phyloP scores from a whole-genome alignment of 2,797 vertebrate genomes.

The Xiphorhynchus erythropygius region DNA sequence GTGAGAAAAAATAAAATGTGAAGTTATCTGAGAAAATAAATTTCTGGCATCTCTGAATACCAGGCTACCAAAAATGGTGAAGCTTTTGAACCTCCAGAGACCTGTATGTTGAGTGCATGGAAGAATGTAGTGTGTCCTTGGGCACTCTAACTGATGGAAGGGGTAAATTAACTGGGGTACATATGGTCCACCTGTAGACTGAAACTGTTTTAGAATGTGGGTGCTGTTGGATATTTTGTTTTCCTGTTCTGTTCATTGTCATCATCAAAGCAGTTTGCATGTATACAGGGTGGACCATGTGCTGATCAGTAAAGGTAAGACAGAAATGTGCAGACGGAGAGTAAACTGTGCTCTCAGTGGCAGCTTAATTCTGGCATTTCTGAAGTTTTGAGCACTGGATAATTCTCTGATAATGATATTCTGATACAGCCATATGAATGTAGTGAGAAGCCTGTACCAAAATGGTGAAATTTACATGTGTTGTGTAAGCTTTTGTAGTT shows the following conservation, averaged over 20 bases:
- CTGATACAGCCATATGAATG: background rate
- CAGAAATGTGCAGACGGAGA: background rate
- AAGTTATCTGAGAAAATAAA: background rate
- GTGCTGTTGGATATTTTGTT: background rate
- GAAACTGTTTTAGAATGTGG: background rate
- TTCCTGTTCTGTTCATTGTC: background rate
- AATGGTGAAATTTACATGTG: accelerated
- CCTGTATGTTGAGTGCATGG: background rate
- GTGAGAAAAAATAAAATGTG: background rate
- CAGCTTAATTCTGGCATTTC: background rate
- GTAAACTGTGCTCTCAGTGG: background rate
- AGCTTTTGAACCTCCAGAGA: background rate
- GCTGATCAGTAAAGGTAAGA: background rate
- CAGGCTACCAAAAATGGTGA: background rate
- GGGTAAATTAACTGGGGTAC: background rate
- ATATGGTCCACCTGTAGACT: background rate
- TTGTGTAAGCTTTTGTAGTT: background rate
- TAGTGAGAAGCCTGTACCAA: background rate
- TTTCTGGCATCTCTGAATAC: background rate
- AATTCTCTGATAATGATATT: background rate
- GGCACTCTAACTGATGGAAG: background rate
- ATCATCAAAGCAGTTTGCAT: background rate
- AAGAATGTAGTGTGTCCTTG: background rate
- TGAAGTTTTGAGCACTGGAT: background rate
- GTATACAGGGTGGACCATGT: background rate